phyloP scores from a whole-genome alignment of 2,888 invertebrate genomes.

The Parascotia fuliginaria region DNA sequence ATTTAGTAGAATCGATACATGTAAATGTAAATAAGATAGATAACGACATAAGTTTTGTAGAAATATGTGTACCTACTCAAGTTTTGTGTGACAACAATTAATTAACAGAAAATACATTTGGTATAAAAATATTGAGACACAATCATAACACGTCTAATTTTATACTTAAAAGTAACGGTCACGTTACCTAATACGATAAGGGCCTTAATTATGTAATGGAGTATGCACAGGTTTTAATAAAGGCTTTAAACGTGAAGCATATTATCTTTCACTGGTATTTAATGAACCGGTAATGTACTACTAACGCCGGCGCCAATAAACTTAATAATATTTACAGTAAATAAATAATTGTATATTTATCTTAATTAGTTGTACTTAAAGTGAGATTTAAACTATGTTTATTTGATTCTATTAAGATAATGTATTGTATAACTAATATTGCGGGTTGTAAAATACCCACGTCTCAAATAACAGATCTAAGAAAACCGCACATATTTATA shows the following conservation, averaged over 20 bases:
- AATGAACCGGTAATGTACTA: conserved; percentile 55
- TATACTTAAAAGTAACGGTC: conserved; percentile 57
- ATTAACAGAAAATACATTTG: conserved; percentile 34
- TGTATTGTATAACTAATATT: too few species aligned
- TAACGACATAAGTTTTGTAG: conserved; percentile 28
- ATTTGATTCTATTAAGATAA: conserved; percentile 47
- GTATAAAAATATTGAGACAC: conserved; percentile 32
- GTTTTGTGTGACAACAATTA: conserved; percentile 45
- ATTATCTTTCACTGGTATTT: conserved; percentile 45
- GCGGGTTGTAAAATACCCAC: too few species aligned
- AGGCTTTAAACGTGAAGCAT: conserved; percentile 38
- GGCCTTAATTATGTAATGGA: conserved; percentile 62
- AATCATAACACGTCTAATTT: conserved; percentile 56
- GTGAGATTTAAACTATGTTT: conserved; percentile 43
- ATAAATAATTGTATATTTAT: conserved; percentile 53
- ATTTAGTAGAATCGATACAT: conserved; percentile 37
- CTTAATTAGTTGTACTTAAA: conserved; percentile 46
- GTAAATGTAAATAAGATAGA: conserved; percentile 39
- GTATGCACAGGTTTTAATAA: conserved; percentile 44
- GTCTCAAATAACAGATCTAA: too few species aligned
- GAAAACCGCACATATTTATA: too few species aligned
- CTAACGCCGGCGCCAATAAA: conserved; percentile 47
- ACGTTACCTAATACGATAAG: conserved; percentile 51
- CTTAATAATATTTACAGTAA: conserved; percentile 52
- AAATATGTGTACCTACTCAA: conserved; percentile 20